Conservation (phyloP, 2,113 vertebrate genomes). For the Albula glossodonta region DNA sequence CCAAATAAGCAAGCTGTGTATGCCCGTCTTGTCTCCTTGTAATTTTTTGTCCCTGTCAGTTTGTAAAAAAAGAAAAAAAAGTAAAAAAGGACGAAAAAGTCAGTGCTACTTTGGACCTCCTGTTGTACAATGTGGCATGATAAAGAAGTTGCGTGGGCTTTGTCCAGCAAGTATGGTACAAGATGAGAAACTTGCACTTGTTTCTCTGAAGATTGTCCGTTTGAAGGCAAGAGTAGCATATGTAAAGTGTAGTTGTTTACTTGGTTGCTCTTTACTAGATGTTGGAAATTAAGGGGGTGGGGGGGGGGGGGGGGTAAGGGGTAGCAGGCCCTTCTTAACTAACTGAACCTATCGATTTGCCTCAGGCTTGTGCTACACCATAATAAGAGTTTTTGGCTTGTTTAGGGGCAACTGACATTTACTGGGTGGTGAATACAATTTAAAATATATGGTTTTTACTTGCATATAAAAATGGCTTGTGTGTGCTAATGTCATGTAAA, state of each 20-base stretch:
- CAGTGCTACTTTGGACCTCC: constrained; percentile 50
- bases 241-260: constrained; percentile 58
- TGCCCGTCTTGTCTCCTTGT: constrained; percentile 42
- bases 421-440: constrained; percentile 74
- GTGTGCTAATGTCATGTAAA: constrained; percentile 17
- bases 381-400: constrained; percentile 74
- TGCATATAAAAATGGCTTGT: constrained; percentile 55
- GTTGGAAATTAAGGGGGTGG: constrained; percentile 38
- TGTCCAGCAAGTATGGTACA: constrained; percentile 22
- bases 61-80: constrained; percentile 49
- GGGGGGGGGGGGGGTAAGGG: constrained; percentile 41
- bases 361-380: constrained; percentile 77
- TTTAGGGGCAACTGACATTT: constrained; percentile 74
- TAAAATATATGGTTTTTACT: constrained; percentile 77
- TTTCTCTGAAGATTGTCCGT: constrained; percentile 43
- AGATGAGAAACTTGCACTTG: background rate
- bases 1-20: constrained; percentile 41
- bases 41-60: background rate
- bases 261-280: constrained; percentile 57
- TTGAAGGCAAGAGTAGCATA: constrained; percentile 61
- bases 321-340: constrained; percentile 63
- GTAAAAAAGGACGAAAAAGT: too few relatives aligned
- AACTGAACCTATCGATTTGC: constrained; percentile 68
- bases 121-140: constrained; percentile 71
- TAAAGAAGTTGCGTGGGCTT: constrained; percentile 70